These are phyloP conservation scores for Synergus laeviventris DNA, from an alignment of 2,888 invertebrate genomes.

Conservation along the genomic window DNA sequence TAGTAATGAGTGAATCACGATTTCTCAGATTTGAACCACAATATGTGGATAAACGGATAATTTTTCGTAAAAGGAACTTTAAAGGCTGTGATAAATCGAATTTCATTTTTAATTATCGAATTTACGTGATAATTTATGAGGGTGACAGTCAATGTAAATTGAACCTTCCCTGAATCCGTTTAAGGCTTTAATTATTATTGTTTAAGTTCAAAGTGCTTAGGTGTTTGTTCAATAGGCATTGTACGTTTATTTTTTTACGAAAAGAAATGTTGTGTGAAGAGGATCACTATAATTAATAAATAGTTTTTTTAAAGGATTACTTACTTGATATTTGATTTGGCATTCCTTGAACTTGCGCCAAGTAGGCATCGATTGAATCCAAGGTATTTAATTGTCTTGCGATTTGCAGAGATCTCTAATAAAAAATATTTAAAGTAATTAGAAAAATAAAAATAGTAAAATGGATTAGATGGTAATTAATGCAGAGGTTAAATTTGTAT, in stretches of 20 bases:
- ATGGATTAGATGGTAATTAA: neutral
- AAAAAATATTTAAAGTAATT: neutral
- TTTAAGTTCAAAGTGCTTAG: neutral
- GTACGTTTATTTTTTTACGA: neutral
- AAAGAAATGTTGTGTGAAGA: neutral
- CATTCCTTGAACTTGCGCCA: neutral
- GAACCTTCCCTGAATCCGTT: constrained; percentile 47
- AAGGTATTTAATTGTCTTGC: neutral
- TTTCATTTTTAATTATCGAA: constrained; percentile 66
- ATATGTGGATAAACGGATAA: constrained; percentile 56
- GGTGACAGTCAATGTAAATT: constrained; percentile 50
- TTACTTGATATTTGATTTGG: neutral
- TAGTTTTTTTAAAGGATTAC: neutral
- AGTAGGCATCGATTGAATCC: neutral
- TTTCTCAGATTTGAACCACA: constrained; percentile 45
- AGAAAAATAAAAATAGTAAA: constrained; percentile 8
- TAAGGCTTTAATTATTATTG: neutral
- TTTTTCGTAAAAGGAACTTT: constrained; percentile 50
- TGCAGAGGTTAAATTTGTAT: neutral
- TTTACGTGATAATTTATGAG: constrained; percentile 81
- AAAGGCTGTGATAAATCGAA: constrained; percentile 34
- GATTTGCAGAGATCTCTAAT: neutral
- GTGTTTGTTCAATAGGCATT: neutral
- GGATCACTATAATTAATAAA: neutral
- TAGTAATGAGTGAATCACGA: constrained; percentile 44